Evolutionary conservation across 37 sponge, comb jelly and placozoan genomes (phyloP).

Genomic region (Sycon ciliatum): DNA sequence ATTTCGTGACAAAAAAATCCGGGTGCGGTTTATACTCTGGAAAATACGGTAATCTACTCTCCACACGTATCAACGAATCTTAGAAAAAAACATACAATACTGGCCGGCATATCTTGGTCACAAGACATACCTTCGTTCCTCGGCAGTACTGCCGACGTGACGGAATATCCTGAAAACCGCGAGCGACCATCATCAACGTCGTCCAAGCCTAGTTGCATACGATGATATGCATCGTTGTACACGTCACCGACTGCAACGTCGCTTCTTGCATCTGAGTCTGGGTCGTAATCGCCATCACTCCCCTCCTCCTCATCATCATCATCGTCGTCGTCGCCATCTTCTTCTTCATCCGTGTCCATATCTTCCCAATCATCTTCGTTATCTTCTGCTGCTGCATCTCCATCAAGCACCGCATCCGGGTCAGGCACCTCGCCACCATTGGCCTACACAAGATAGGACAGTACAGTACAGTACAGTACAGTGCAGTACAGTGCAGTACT

Average conservation of each 20-base stretch:
- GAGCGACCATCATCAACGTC: conserved; percentile 27
- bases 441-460: too few relatives aligned
- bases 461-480: too few relatives aligned
- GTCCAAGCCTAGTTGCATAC: not conserved
- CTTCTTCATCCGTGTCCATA: not conserved
- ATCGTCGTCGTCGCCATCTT: not conserved
- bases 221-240: conserved; percentile 18
- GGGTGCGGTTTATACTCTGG: too few relatives aligned
- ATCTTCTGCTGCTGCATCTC: too few relatives aligned
- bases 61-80: too few relatives aligned
- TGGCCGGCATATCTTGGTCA: too few relatives aligned
- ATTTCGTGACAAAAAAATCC: too few relatives aligned
- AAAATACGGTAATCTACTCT: too few relatives aligned
- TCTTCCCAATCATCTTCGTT: too few relatives aligned
- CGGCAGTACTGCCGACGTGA: conserved; percentile 78
- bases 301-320: not conserved
- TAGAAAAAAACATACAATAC: too few relatives aligned
- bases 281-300: not conserved
- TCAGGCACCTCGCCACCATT: not conserved
- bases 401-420: conserved; percentile 2
- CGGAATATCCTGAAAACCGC: conserved; percentile 73
- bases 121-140: conserved; percentile 64
- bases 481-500: too few relatives aligned
- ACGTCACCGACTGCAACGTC: conserved; percentile 19
- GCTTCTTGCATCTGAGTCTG: not conserved